phyloP scores from a whole-genome alignment of 2,113 vertebrate species.

The Brienomyrus longianalis region DNA sequence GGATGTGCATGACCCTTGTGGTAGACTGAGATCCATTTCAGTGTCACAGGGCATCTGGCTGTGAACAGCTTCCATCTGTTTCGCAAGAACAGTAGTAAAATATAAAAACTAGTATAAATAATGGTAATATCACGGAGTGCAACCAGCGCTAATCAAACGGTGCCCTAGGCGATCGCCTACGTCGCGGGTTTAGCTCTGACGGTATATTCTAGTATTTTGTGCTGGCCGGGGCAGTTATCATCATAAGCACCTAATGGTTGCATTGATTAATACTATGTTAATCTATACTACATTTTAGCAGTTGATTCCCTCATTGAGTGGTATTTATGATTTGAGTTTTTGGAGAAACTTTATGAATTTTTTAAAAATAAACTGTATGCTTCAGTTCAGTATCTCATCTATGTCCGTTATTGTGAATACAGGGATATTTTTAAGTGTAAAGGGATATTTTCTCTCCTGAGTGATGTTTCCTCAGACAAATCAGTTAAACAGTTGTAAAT shows the following conservation, averaged over 20 bases:
- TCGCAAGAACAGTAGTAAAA: too few species aligned
- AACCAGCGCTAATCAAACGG: too few species aligned
- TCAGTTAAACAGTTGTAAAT: too few species aligned
- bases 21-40: background rate
- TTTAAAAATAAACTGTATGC: background rate
- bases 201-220: background rate
- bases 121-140: too few species aligned
- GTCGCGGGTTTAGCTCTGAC: background rate
- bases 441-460: too few species aligned
- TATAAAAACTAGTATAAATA: too few species aligned
- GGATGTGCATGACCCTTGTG: background rate
- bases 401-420: background rate
- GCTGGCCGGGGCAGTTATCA: background rate
- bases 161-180: background rate
- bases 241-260: background rate
- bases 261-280: background rate
- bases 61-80: too few species aligned
- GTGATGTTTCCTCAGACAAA: too few species aligned
- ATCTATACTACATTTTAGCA: background rate
- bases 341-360: background rate
- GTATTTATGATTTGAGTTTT: background rate
- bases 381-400: background rate
- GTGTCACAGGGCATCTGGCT: too few species aligned
- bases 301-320: background rate
- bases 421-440: background rate